Evolutionary conservation across 1,140 invertebrate species (phyloP).

Genomic region (Diabrotica virgifera): DNA sequence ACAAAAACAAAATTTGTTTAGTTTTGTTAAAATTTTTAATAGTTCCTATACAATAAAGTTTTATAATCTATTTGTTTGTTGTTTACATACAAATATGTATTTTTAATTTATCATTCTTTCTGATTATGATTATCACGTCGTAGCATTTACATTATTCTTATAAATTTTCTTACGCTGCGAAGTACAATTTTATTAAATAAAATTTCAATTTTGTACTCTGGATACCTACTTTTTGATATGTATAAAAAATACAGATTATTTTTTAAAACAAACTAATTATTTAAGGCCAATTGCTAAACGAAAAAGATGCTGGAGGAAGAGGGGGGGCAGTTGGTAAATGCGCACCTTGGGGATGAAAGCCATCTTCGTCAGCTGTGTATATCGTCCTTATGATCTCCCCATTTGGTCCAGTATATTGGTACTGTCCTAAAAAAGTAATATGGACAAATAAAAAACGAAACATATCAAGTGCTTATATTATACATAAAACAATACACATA

Average conservation of each 20-base stretch:
- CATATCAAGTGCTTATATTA: too few relatives aligned
- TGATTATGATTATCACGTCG: too few relatives aligned
- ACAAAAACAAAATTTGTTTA: too few relatives aligned
- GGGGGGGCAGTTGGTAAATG: conserved; percentile 5
- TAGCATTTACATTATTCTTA: too few relatives aligned
- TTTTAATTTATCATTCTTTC: too few relatives aligned
- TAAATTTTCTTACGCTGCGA: not conserved
- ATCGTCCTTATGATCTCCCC: too few relatives aligned
- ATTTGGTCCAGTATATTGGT: not conserved
- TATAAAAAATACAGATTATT: not conserved
- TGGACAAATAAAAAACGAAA: too few relatives aligned
- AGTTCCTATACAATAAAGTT: too few relatives aligned
- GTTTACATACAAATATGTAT: too few relatives aligned
- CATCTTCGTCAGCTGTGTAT: conserved; percentile 12
- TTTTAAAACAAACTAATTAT: not conserved
- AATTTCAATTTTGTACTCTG: not conserved
- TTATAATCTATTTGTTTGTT: too few relatives aligned
- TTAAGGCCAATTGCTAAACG: not conserved
- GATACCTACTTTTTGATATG: not conserved
- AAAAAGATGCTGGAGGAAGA: not conserved
- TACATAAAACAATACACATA: too few relatives aligned
- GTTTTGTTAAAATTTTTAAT: too few relatives aligned
- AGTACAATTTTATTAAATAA: not conserved
- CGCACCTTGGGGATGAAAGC: conserved; percentile 7
- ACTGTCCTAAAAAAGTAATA: not conserved